Evolutionary conservation across 2,888 invertebrate species (phyloP), one percentile per base, ranked within the genome.

Genomic region (Axea sp.): DNA sequence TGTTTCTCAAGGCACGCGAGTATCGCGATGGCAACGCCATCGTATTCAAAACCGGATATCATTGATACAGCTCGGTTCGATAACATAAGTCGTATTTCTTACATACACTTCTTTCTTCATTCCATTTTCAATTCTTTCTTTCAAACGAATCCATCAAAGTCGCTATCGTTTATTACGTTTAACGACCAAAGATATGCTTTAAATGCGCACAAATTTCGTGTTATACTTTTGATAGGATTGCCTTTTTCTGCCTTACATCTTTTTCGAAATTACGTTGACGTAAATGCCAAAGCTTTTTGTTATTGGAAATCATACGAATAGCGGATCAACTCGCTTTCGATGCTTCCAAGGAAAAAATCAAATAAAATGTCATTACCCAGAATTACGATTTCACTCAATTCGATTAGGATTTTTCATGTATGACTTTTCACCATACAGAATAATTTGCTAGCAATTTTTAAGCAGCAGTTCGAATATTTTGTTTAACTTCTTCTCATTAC

Each of bases 1-100:
- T 80, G 77, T 80, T 77, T 75, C 75, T 73, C 59, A 68, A 37
- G 69, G 37, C 9, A 37, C 5, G 19, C 5, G 8, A 19, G 60
- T 49, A 49, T 15, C 39, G 15, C 49, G 41, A 49, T 30, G n/a
- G 14, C 53, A 45, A 9, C 41, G 49, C 37, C 47, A 33, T 33
- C 60, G 19, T 33, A 30, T 62, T 49, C 31, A 37, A 15, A n/a
- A 15, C 14, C 57, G 49, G 37, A 60, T 51, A 43, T 60, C 53
- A 35, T 35, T 49, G 67, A 49, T 43, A 49, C 33, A 19, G 41
- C 15, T 30, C 5, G 30, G 39, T 19, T 60, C 53, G 60, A 69
- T 62, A 53, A 47, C 60, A 17, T 17, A 24, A 30, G 15, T 11
- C 39, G 43, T 45, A 37, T 30, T 47, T 30, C 57, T 47, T 49